phyloP scores from a whole-genome alignment of 2,888 invertebrate species.

The Adelognathus sp. region DNA sequence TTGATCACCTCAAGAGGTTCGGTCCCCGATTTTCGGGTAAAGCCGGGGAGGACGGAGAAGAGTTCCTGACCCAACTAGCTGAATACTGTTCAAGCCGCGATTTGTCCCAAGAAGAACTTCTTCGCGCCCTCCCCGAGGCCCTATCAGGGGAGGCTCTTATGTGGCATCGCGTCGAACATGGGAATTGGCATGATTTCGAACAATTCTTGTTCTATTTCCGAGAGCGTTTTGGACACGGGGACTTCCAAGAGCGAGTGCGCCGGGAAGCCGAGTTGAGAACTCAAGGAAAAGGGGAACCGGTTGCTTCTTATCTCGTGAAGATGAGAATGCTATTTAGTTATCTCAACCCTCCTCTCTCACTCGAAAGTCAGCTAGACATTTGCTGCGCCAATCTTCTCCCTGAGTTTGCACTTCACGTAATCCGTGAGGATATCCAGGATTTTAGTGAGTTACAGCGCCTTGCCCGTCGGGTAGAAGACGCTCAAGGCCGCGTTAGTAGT shows the following conservation, averaged over 20 bases:
- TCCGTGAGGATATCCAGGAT: no score
- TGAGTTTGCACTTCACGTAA: not conserved
- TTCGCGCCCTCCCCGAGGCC: not conserved
- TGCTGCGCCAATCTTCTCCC: conserved; percentile 12
- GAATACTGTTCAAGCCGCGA: not conserved
- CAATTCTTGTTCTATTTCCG: not conserved
- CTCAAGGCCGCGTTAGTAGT: no score
- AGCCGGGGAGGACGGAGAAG: not conserved
- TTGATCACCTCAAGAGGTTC: not conserved
- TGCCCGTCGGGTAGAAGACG: no score
- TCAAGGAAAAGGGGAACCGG: not conserved
- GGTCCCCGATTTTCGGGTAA: not conserved
- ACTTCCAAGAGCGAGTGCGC: not conserved
- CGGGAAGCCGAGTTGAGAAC: not conserved
- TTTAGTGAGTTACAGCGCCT: no score
- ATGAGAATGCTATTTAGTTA: not conserved
- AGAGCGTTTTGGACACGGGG: not conserved
- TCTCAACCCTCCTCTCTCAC: not conserved
- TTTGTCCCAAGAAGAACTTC: not conserved
- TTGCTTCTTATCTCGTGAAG: not conserved
- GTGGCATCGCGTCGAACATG: not conserved
- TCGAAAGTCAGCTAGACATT: not conserved
- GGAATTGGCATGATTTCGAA: not conserved
- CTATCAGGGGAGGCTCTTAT: not conserved
- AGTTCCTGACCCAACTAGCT: not conserved